phyloP scores from a whole-genome alignment of 2,888 invertebrate genomes.

The Tanypteryx hageni region DNA sequence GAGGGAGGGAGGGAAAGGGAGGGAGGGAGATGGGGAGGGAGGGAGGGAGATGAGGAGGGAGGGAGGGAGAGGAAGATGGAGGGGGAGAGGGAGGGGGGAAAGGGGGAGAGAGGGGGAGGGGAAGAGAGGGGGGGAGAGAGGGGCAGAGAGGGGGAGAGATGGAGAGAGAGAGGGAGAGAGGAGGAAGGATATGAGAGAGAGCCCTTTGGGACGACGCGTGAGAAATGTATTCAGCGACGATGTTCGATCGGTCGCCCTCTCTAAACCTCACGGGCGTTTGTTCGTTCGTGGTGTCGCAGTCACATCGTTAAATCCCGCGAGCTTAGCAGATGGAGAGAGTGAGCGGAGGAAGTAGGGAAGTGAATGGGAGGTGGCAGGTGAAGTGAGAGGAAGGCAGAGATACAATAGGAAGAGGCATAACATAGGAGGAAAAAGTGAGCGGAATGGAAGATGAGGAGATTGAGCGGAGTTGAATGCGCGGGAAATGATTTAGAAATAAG shows the following conservation, averaged over 20 bases:
- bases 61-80: neutral
- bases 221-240: too few species aligned
- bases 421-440: too few species aligned
- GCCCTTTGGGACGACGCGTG: conserved; percentile 5
- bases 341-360: neutral
- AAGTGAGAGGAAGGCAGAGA: too few species aligned
- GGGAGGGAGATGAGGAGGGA: neutral
- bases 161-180: neutral
- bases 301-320: neutral
- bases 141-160: neutral
- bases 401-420: neutral
- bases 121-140: neutral
- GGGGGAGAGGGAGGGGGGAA: neutral
- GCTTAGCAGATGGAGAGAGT: neutral
- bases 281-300: neutral
- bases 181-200: neutral
- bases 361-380: neutral
- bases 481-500: too few species aligned
- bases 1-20: neutral
- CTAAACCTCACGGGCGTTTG: neutral
- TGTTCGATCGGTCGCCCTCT: neutral
- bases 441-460: too few species aligned
- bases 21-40: neutral
- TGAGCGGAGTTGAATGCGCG: too few species aligned
- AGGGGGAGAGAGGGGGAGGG: neutral